Evolutionary conservation across 2,888 invertebrate species (phyloP).

Genomic region (Ormyrus rosae): DNA sequence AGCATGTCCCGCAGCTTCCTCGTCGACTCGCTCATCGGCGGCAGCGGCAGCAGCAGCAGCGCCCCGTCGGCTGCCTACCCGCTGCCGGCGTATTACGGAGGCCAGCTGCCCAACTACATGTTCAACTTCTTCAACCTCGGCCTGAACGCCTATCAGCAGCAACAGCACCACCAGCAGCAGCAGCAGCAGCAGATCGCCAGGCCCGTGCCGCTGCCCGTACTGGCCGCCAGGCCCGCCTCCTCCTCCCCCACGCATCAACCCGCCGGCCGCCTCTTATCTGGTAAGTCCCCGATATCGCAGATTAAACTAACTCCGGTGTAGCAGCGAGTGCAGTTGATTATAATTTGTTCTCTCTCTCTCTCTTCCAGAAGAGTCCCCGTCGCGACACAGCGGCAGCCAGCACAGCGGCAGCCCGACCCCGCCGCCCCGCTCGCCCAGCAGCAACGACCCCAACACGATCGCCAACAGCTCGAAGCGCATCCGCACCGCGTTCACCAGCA

Average conservation of each 20-base stretch:
- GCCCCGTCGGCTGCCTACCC: constrained; percentile 76
- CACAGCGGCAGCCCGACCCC: constrained; percentile 71
- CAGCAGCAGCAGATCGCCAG: constrained; percentile 67
- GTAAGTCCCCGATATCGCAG: constrained; percentile 57
- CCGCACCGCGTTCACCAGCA: constrained; percentile 95
- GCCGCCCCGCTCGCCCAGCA: constrained; percentile 74
- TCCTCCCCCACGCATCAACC: constrained; percentile 65
- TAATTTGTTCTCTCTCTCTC: no score
- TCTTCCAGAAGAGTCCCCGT: constrained; percentile 75
- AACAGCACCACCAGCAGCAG: constrained; percentile 63
- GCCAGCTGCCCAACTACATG: constrained; percentile 75
- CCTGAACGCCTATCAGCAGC: constrained; percentile 59
- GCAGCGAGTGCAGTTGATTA: no score
- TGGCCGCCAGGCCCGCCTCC: background rate
- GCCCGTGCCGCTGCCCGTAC: constrained; percentile 64
- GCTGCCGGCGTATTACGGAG: constrained; percentile 69
- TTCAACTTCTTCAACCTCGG: constrained; percentile 74
- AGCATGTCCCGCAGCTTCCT: constrained; percentile 89
- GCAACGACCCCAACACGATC: constrained; percentile 60
- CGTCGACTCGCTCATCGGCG: constrained; percentile 87
- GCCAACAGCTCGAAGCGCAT: constrained; percentile 89
- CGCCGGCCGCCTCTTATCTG: constrained; percentile 63
- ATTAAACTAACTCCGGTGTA: no score
- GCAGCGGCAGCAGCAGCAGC: constrained; percentile 75
- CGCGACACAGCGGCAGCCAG: constrained; percentile 72